Percentiles rank a stretch among this genome's conserved stretches.
These are phyloP conservation scores for Sarcophaga variegata DNA, from an alignment of 2,888 invertebrate genomes.

Conservation along the genomic window DNA sequence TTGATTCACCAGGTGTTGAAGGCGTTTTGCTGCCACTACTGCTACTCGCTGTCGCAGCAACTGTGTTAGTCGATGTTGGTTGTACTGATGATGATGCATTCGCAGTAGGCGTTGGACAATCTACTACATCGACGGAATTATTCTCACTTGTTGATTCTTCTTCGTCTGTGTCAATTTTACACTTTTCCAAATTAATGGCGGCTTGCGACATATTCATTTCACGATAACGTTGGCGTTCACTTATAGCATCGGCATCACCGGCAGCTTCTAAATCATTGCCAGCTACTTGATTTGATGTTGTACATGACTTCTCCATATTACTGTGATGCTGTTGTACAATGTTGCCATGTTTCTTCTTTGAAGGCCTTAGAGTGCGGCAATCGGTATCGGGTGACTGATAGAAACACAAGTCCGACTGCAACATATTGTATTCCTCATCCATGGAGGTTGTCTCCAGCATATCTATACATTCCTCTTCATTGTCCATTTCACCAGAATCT, in stretches of 20 bases:
- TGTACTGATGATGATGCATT: neutral
- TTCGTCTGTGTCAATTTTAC: slow-evolving; percentile 59
- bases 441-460: slow-evolving; percentile 81
- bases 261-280: slow-evolving; percentile 39
- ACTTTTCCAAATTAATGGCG: slow-evolving; percentile 74
- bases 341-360: slow-evolving; percentile 76
- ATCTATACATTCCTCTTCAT: slow-evolving; percentile 84
- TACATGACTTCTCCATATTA: slow-evolving; percentile 61
- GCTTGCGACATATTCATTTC: slow-evolving; percentile 78
- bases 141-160: slow-evolving; percentile 19
- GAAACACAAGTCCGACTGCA: slow-evolving; percentile 80
- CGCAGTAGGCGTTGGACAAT: slow-evolving; percentile 61
- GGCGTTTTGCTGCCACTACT: slow-evolving; percentile 70
- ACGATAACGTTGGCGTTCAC: slow-evolving; percentile 75
- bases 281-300: slow-evolving; percentile 67
- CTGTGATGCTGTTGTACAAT: slow-evolving; percentile 69
- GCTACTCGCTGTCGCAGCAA: slow-evolving; percentile 58
- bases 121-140: slow-evolving; percentile 60
- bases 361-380: slow-evolving; percentile 78
- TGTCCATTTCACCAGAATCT: slow-evolving; percentile 86
- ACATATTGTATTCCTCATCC: slow-evolving; percentile 81
- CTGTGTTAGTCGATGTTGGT: slow-evolving; percentile 24
- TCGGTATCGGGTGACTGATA: slow-evolving; percentile 80
- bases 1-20: slow-evolving; percentile 72
- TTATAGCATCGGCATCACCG: slow-evolving; percentile 62